phyloP scores from a whole-genome alignment of 2,888 invertebrate species.

The Xanthorhoe designata region DNA sequence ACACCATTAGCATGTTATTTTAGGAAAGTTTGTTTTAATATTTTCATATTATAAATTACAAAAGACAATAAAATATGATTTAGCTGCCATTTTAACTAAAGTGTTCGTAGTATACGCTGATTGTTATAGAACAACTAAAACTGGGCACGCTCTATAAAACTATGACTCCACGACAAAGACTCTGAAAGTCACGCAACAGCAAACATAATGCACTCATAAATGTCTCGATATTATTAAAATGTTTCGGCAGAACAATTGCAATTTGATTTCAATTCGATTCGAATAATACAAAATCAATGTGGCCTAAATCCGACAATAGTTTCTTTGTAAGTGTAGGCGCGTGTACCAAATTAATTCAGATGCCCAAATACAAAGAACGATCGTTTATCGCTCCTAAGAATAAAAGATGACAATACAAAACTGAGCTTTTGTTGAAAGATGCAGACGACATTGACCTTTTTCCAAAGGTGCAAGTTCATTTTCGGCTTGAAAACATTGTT shows the following conservation, averaged over 20 bases:
- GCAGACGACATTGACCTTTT: conserved; percentile 45
- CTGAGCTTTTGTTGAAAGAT: conserved; percentile 44
- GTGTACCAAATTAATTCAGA: conserved; percentile 41
- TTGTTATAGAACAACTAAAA: background rate
- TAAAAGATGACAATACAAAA: conserved; percentile 42
- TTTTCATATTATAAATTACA: no score
- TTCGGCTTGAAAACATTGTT: conserved; percentile 29
- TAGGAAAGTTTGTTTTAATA: no score
- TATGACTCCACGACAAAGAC: conserved; percentile 29
- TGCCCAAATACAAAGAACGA: conserved; percentile 42
- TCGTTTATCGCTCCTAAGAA: conserved; percentile 44
- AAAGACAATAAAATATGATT: no score
- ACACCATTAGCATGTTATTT: no score
- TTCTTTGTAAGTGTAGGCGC: conserved; percentile 12
- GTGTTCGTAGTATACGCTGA: no score
- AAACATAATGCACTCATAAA: conserved; percentile 69
- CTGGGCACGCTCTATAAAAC: background rate
- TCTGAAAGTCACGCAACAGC: conserved; percentile 72
- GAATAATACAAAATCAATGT: conserved; percentile 49
- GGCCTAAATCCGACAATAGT: conserved; percentile 41
- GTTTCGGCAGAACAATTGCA: conserved; percentile 57
- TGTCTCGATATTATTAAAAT: conserved; percentile 64
- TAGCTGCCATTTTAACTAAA: no score
- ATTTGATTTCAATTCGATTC: conserved; percentile 47
- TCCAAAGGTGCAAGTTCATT: conserved; percentile 41